Evolutionary conservation across 1,140 invertebrate species (phyloP).

Genomic region (Popillia japonica): DNA sequence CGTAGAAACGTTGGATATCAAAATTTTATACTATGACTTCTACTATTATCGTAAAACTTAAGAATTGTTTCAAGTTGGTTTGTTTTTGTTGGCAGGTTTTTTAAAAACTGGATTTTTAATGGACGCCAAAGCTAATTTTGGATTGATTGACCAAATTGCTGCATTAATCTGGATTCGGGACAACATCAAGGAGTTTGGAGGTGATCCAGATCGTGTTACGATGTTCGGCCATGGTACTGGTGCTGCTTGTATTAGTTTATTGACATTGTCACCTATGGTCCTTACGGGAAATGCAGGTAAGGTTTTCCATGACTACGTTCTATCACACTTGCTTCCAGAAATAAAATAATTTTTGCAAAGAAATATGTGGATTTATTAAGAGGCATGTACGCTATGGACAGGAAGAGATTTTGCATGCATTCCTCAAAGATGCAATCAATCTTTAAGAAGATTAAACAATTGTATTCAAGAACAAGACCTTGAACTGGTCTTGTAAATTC

Average conservation of each 20-base stretch:
- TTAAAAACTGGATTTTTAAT: slow-evolving; percentile 77
- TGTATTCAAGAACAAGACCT: too few relatives aligned
- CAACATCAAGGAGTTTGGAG: slow-evolving; percentile 85
- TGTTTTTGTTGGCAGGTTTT: slow-evolving; percentile 71
- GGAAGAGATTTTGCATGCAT: too few relatives aligned
- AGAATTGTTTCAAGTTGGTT: background rate
- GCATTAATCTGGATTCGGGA: slow-evolving; percentile 88
- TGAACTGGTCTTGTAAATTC: too few relatives aligned
- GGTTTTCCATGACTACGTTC: too few relatives aligned
- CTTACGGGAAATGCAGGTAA: slow-evolving; percentile 4
- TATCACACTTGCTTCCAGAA: too few relatives aligned
- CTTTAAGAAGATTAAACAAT: too few relatives aligned
- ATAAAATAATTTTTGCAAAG: too few relatives aligned
- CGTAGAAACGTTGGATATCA: background rate
- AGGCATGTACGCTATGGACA: too few relatives aligned
- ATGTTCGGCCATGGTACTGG: slow-evolving; percentile 94
- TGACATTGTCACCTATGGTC: slow-evolving; percentile 84
- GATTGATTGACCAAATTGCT: slow-evolving; percentile 87
- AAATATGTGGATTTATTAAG: too few relatives aligned
- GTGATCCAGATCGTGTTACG: slow-evolving; percentile 84
- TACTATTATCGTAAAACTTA: background rate
- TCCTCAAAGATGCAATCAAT: too few relatives aligned
- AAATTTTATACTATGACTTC: too few relatives aligned
- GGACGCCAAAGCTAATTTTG: slow-evolving; percentile 83
- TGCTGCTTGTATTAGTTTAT: slow-evolving; percentile 88